A percentile compares a stretch with the other conserved stretches of the same genome.
Conservation (phyloP, 1,140 invertebrate species). For the Vanessa atalanta region DNA sequence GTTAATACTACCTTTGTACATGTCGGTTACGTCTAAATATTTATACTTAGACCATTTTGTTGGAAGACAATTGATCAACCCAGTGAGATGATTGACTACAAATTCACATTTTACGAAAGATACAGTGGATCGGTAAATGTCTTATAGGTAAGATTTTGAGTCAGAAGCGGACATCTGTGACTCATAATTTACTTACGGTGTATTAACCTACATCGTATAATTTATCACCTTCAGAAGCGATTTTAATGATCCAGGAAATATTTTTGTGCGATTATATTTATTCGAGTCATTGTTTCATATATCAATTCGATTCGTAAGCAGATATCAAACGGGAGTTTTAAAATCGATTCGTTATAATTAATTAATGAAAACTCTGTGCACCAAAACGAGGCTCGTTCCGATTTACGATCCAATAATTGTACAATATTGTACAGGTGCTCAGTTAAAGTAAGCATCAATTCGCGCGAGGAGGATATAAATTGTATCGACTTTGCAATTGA, state of each 20-base stretch:
- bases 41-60: constrained; percentile 11
- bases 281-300: constrained; percentile 6
- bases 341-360: constrained; percentile 10
- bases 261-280: not conserved
- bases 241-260: constrained; percentile 1
- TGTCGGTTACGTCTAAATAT: constrained; percentile 40
- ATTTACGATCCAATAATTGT: constrained; percentile 29
- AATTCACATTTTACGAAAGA: not conserved
- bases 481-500: constrained; percentile 53
- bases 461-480: constrained; percentile 57
- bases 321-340: not conserved
- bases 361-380: constrained; percentile 10
- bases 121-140: not conserved
- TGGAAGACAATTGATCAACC: not conserved
- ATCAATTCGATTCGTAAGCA: not conserved
- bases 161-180: constrained; percentile 2
- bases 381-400: not conserved
- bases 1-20: constrained; percentile 49
- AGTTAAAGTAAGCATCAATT: constrained; percentile 34
- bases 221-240: not conserved
- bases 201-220: not conserved
- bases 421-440: constrained; percentile 30
- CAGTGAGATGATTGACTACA: not conserved
- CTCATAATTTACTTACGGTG: constrained; percentile 3
- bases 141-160: not conserved